Conservation (phyloP, 2,797 vertebrate species). For the Enteromius trimaculatus region DNA sequence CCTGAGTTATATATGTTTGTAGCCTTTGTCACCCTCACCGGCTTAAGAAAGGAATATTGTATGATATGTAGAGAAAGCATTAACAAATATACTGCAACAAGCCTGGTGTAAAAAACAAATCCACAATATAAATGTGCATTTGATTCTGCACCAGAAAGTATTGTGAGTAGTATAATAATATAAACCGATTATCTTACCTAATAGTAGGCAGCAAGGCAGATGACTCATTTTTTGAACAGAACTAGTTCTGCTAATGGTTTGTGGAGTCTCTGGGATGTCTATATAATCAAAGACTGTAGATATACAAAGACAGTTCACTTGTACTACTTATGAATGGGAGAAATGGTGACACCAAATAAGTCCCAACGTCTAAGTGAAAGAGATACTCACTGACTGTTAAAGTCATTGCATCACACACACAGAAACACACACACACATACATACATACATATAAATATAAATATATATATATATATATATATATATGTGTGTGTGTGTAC, state of each 20-base stretch:
- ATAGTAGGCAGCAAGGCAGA: not conserved
- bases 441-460: no score
- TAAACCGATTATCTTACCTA: not conserved
- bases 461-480: no score
- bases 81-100: not conserved
- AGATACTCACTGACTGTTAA: not conserved
- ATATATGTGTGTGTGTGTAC: no score
- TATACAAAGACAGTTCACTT: not conserved
- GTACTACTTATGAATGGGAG: not conserved
- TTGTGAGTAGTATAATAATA: no score
- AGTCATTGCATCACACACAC: no score
- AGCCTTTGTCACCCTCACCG: not conserved
- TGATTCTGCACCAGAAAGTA: not conserved
- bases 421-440: no score
- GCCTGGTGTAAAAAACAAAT: not conserved
- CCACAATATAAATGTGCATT: not conserved
- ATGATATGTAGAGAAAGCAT: not conserved
- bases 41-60: not conserved
- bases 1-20: slow-evolving; percentile 51
- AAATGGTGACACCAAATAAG: not conserved
- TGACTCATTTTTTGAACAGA: not conserved
- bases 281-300: not conserved
- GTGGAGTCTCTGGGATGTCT: not conserved
- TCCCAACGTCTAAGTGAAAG: not conserved
- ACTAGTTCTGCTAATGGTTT: not conserved